These are phyloP conservation scores for Idris sp. DNA, from an alignment of 1,140 invertebrate species.

Conservation along the genomic window DNA sequence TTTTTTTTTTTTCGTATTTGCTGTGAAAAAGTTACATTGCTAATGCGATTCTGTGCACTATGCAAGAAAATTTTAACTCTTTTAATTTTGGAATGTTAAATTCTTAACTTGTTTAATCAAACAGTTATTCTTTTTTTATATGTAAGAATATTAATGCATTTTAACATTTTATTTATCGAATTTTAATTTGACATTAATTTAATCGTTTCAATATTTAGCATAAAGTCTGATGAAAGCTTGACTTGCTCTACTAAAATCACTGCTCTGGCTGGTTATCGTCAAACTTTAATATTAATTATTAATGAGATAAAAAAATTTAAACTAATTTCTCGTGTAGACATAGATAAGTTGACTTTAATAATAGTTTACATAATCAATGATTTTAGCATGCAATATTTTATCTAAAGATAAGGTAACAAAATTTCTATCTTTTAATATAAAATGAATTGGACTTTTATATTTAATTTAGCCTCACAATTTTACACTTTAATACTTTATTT, in stretches of 20 bases:
- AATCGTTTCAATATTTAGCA: too few species aligned
- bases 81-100: too few species aligned
- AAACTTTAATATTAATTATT: neutral
- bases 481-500: slow-evolving; percentile 31
- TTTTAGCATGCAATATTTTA: slow-evolving; percentile 23
- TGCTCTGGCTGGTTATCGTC: too few species aligned
- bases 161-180: slow-evolving; percentile 1
- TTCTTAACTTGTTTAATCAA: too few species aligned
- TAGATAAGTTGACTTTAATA: slow-evolving; percentile 31
- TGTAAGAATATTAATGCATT: too few species aligned
- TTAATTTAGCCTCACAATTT: slow-evolving; percentile 47
- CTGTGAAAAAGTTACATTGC: slow-evolving; percentile 28
- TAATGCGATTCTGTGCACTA: slow-evolving; percentile 16
- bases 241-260: slow-evolving; percentile 12
- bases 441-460: slow-evolving; percentile 40
- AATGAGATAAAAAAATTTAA: slow-evolving; percentile 1
- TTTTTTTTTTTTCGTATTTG: slow-evolving; percentile 16
- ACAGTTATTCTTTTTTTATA: slow-evolving; percentile 22
- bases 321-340: slow-evolving; percentile 8
- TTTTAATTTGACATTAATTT: slow-evolving; percentile 13
- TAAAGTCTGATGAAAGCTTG: slow-evolving; percentile 10
- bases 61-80: slow-evolving; percentile 16
- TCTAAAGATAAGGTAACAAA: slow-evolving; percentile 18
- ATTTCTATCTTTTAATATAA: slow-evolving; percentile 44
- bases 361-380: slow-evolving; percentile 18